A percentile compares a stretch with the other conserved stretches of the same genome.
Conservation (phyloP, 2,113 vertebrate genomes). For the Rhynchopsitta pachyrhyncha region DNA sequence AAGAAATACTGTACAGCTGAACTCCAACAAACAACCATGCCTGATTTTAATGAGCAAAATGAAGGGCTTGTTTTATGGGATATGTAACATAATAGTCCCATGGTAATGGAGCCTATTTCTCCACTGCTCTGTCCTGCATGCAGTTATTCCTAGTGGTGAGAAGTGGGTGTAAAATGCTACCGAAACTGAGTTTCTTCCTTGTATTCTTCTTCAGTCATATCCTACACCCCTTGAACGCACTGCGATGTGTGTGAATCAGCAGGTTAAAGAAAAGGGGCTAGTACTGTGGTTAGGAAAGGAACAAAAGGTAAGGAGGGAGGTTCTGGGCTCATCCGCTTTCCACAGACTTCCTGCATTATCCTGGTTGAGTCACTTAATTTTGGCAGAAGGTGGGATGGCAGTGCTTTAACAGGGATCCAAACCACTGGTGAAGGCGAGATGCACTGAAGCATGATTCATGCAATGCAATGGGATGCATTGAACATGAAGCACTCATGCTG, state of each 20-base stretch:
- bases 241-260: accelerated
- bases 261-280: background rate
- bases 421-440: background rate
- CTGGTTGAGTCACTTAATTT: background rate
- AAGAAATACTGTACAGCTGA: slow-evolving; percentile 38
- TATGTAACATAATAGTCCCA: slow-evolving; percentile 40
- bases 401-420: background rate
- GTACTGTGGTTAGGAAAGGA: background rate
- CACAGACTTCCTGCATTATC: background rate
- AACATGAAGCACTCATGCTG: accelerated
- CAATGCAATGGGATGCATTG: accelerated
- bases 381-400: background rate
- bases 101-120: slow-evolving; percentile 25
- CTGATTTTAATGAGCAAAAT: slow-evolving; percentile 53
- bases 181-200: background rate
- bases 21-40: slow-evolving; percentile 48
- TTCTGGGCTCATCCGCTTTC: background rate
- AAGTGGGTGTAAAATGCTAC: background rate
- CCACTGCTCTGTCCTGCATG: background rate
- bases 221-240: background rate
- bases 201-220: background rate
- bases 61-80: slow-evolving; percentile 42
- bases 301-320: background rate
- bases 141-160: background rate
- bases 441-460: background rate